phyloP scores from a whole-genome alignment of 2,797 vertebrate genomes.

The Heteromormyrus szaboi region DNA sequence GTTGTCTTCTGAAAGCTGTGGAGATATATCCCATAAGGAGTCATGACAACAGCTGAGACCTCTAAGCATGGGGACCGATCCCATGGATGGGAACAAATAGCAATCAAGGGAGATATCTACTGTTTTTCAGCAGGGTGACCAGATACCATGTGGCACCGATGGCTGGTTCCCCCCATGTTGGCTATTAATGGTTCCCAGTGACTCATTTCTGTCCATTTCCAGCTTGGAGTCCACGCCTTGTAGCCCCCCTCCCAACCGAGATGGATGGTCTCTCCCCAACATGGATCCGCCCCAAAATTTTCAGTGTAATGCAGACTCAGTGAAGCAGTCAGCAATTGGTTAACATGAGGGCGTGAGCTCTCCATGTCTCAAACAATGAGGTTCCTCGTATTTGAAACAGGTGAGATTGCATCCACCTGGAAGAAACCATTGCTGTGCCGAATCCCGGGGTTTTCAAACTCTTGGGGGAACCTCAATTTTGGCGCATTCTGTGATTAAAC shows the following conservation, averaged over 20 bases:
- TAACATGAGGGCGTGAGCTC: neutral
- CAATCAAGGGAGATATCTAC: slow-evolving; percentile 45
- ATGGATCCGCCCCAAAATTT: neutral
- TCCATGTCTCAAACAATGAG: too few relatives aligned
- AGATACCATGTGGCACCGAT: slow-evolving; percentile 38
- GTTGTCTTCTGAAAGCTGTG: neutral
- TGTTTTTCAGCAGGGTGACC: slow-evolving; percentile 46
- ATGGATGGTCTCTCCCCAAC: neutral
- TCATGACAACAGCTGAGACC: slow-evolving; percentile 28
- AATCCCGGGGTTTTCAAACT: neutral
- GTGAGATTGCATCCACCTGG: neutral
- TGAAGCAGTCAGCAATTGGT: neutral
- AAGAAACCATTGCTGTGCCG: neutral
- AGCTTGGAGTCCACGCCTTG: neutral
- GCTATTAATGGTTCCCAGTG: neutral
- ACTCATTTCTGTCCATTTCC: neutral
- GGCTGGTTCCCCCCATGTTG: slow-evolving; percentile 31
- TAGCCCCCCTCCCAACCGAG: neutral
- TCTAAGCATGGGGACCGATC: slow-evolving; percentile 46
- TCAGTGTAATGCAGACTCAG: neutral
- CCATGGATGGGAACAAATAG: slow-evolving; percentile 41
- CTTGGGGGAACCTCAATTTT: neutral
- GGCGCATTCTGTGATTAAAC: neutral
- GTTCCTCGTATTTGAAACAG: neutral
- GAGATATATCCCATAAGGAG: slow-evolving; percentile 17